Evolutionary conservation across 2,797 vertebrate species (phyloP), one percentile per base, ranked within the genome.

Genomic region (Enteromius paludinosus): DNA sequence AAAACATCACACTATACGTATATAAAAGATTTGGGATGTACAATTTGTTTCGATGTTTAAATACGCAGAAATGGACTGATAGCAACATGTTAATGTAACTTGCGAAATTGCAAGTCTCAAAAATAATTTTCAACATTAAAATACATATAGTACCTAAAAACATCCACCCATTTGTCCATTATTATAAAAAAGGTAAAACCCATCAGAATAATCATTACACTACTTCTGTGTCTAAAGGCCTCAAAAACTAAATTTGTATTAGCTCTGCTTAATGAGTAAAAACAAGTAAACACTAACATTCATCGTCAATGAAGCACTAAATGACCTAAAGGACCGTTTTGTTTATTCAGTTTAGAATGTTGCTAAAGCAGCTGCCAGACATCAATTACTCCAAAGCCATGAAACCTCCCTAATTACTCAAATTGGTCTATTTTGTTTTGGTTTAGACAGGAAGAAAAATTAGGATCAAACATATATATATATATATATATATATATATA

Each of bases 311-410:
- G 23, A 23, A 59, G 54, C 78, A 17, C 11, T 17, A 41, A 49
- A 54, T 66, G 17, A 61, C 68, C 79, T 28, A 23, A 17, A 80
- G 78, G 18, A 71, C 68, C 45, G 54, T 62, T 43, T 81, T 28
- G 79, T 74, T 81, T 43, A 38, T 52, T 65, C 59, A 74, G 70
- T 28, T 73, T 73, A 41, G 15, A 73, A 64, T 73, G 79, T 65
- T 81, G 43, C 33, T 25, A 49, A 72, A 54, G n/a, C 69, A 73
- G 79, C 70, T 81, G 59, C 70, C 79, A 81, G 59, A 49, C 69
- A 73, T 81, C 43, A 30, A 81, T 81, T 47, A 81, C 14, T 73
- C 30, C 54, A 70, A 66, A 49, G 62, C 64, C n/a, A 35, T 10
- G 5, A 69, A 73, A 81, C 61, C 43, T 66, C 45, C 54, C 38